A percentile compares a stretch with the other conserved stretches of the same genome.
Conservation (phyloP, 2,113 vertebrate genomes). For the Gallinago undulata region DNA sequence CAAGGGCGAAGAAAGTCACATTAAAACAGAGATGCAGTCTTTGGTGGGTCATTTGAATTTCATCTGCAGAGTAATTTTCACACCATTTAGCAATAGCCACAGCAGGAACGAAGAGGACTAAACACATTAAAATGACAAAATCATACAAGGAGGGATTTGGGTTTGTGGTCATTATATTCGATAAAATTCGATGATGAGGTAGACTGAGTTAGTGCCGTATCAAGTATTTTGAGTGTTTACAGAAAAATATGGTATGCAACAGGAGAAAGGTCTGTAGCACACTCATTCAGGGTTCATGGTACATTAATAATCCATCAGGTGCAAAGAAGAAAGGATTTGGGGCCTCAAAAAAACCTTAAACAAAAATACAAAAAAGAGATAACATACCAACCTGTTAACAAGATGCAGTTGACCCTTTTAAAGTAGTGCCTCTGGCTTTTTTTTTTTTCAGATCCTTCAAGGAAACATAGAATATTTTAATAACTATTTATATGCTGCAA, state of each 20-base stretch:
- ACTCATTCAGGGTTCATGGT: neutral
- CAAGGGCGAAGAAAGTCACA: slow-evolving; percentile 35
- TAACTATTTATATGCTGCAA: neutral
- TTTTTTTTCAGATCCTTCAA: neutral
- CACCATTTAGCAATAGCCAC: slow-evolving; percentile 50
- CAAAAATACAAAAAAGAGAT: neutral
- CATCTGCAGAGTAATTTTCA: slow-evolving; percentile 63
- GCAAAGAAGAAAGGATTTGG: neutral
- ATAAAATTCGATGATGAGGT: slow-evolving; percentile 13
- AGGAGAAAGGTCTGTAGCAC: neutral
- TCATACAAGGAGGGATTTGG: neutral
- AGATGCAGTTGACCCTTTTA: neutral
- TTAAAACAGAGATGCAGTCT: slow-evolving; percentile 47
- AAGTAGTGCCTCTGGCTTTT: neutral
- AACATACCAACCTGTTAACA: neutral
- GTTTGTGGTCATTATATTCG: neutral
- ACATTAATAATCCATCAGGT: neutral
- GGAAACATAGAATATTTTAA: neutral
- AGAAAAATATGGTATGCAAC: neutral
- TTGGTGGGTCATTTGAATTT: slow-evolving; percentile 67
- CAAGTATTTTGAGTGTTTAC: neutral
- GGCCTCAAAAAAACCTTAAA: neutral
- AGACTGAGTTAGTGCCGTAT: neutral
- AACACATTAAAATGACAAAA: slow-evolving; percentile 35
- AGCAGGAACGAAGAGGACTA: slow-evolving; percentile 52